Evolutionary conservation across 2,113 vertebrate species (phyloP).

Genomic region (Sylvietta virens): DNA sequence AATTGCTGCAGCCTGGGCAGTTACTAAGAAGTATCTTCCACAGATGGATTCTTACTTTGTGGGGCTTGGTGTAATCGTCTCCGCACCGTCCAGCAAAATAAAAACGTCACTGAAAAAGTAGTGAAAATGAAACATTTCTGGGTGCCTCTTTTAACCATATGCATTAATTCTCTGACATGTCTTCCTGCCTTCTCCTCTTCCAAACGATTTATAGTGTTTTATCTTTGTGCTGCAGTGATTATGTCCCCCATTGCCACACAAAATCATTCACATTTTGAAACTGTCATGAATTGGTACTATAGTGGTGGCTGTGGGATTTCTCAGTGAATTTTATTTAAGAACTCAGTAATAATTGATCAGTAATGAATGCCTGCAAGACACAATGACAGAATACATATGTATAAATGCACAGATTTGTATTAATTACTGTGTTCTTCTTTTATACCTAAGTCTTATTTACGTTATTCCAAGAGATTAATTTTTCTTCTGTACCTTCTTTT

Average conservation of each 20-base stretch:
- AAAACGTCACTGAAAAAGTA: not conserved
- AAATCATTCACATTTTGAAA: not conserved
- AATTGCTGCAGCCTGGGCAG: not conserved
- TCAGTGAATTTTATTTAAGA: not conserved
- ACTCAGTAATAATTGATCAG: not conserved
- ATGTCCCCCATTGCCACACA: accelerated
- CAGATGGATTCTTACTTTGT: not conserved
- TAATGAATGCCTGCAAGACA: not conserved
- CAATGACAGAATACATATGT: not conserved
- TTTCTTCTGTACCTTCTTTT: not conserved
- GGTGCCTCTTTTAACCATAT: not conserved
- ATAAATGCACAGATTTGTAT: not conserved
- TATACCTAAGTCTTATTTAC: not conserved
- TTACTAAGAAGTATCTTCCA: not conserved
- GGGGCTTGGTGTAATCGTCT: not conserved
- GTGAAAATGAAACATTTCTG: not conserved
- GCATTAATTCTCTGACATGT: not conserved
- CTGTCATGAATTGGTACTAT: not conserved
- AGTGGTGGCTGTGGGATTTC: not conserved
- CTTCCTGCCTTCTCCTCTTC: not conserved
- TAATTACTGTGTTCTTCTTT: not conserved
- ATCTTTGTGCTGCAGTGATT: not conserved
- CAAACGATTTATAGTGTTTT: not conserved
- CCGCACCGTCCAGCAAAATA: not conserved
- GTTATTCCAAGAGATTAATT: not conserved